Evolutionary conservation across 2,797 vertebrate genomes (phyloP).

Genomic region (Scyliorhinus canicula): DNA sequence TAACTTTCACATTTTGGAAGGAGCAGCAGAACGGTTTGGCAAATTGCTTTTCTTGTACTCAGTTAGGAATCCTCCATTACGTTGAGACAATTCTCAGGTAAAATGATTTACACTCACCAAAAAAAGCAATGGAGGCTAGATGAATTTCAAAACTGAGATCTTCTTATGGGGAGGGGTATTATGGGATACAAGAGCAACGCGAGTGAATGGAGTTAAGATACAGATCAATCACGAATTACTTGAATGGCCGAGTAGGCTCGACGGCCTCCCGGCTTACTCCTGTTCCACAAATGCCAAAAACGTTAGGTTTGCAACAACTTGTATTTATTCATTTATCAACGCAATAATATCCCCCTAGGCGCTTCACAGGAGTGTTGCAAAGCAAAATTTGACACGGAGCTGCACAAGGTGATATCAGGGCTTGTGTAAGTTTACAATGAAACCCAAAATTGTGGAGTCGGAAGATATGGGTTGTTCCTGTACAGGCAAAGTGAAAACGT

Average conservation of each 20-base stretch:
- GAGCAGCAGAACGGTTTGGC: not conserved
- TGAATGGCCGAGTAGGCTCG: not conserved
- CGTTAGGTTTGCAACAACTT: not conserved
- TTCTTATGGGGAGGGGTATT: not conserved
- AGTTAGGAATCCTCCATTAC: not conserved
- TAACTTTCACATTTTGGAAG: not conserved
- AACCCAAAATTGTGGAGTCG: not conserved
- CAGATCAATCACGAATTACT: no score
- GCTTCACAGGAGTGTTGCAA: no score
- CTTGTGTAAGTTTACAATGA: not conserved
- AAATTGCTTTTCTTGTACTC: not conserved
- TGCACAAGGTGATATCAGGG: no score
- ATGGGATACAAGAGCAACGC: no score
- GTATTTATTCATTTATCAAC: no score
- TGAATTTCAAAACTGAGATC: not conserved
- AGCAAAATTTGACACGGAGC: no score
- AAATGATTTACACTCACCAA: not conserved
- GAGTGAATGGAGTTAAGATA: no score
- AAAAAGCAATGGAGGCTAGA: not conserved
- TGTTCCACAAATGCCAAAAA: not conserved
- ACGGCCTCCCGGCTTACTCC: no score
- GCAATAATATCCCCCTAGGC: no score
- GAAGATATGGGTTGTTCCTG: no score
- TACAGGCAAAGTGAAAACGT: no score
- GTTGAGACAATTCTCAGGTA: not conserved